Evolutionary conservation across 1,140 invertebrate genomes (phyloP), one percentile per base, ranked within the genome.

Genomic region (Neodiprion fabricii): DNA sequence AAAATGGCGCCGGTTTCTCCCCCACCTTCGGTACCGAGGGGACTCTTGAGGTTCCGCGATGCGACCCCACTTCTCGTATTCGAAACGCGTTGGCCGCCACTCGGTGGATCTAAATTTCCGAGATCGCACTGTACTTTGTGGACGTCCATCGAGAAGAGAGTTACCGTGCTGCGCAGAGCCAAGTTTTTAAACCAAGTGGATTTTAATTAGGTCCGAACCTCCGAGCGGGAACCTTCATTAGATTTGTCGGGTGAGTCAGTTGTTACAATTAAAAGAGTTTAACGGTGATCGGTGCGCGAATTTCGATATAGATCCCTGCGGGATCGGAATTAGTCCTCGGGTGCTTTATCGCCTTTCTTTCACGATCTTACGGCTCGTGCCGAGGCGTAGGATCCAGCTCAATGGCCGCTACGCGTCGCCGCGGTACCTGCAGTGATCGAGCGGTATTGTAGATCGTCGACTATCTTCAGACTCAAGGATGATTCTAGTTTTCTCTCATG

Each of bases 391-490:
- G 53, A 61, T 61, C 11, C 53, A 61, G 3, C 9, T 17, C 53
- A 61, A 61, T 61, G 53, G 53, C 53, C n/a, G 53, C 53, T 61
- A 61, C 53, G 53, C 53, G 11, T 17, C 53, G 53, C 53, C 11
- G 53, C 11, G 53, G 11, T 61, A 61, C n/a, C n/a, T 61, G 11
- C n/a, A 12, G 4, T 61, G 11, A 61, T 61, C n/a, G 11, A 61
- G 53, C 11, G 11, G 53, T 40, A 61, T 61, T 17, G n/a, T 12
- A 61, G n/a, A 61, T 12, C 53, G 53, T 9, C 53, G 8, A 9
- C 53, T 61, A 61, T 61, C 53, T 61, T 61, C 5, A 61, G 53
- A 61, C 53, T 61, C 53, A 61, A 61, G 53, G 53, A 61, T 61
- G 28, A 40, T 40, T 40, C 5, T 40, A 40, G 5, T 1, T 40